These are phyloP conservation scores for Barbus barbus DNA, from an alignment of 2,113 vertebrate genomes.

Conservation along the genomic window DNA sequence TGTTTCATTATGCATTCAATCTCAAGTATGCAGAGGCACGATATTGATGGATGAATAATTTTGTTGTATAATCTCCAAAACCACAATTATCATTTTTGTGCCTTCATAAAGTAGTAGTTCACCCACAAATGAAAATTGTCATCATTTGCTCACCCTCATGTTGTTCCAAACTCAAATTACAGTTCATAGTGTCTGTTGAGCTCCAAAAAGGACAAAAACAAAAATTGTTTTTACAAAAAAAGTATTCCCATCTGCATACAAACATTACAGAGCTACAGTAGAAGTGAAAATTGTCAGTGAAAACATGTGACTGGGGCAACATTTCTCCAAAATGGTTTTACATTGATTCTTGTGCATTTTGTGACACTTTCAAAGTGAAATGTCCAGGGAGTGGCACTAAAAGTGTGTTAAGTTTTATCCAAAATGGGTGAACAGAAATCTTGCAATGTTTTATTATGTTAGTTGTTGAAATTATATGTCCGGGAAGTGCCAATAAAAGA, in stretches of 20 bases:
- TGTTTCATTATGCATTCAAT: conserved; percentile 8
- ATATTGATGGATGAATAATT: conserved; percentile 14
- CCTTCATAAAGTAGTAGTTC: background rate
- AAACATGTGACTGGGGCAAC: too few species aligned
- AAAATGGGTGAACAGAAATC: background rate
- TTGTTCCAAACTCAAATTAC: background rate
- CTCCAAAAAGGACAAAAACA: background rate
- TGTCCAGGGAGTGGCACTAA: background rate
- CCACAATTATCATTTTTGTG: conserved; percentile 14
- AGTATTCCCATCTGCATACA: background rate
- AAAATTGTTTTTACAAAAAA: background rate
- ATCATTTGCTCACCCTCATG: background rate
- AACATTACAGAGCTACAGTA: background rate
- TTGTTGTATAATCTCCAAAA: conserved; percentile 7
- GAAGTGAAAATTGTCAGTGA: background rate
- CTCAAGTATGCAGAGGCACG: background rate
- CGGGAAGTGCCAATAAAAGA: background rate
- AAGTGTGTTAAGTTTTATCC: background rate
- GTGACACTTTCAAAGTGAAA: background rate
- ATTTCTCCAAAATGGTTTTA: background rate
- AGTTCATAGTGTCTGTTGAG: background rate
- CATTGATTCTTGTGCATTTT: background rate
- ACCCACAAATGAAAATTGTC: background rate
- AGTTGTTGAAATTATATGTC: background rate
- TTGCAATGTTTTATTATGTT: background rate